Evolutionary conservation across 2,888 invertebrate species (phyloP).

Genomic region (Gymnocheta viridis): DNA sequence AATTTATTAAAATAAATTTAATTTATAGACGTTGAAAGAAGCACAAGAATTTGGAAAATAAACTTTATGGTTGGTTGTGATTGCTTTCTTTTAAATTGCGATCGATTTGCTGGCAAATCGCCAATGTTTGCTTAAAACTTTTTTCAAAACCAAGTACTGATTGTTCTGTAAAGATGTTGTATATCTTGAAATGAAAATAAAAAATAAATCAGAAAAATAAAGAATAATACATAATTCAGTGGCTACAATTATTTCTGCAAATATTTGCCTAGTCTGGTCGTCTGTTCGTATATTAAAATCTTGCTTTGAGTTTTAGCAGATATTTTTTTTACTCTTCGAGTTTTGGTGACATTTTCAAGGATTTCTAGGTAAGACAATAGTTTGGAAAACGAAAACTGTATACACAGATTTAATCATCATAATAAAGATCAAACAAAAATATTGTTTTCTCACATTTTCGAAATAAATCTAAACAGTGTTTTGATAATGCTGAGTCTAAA

Average conservation of each 20-base stretch:
- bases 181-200: background rate
- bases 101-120: slow-evolving; percentile 15
- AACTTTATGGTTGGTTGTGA: slow-evolving; percentile 32
- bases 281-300: background rate
- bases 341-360: background rate
- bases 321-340: background rate
- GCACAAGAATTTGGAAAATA: slow-evolving; percentile 5
- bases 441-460: background rate
- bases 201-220: background rate
- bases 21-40: slow-evolving; percentile 37
- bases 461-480: background rate
- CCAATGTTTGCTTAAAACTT: slow-evolving; percentile 13
- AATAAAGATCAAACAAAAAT: background rate
- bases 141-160: background rate
- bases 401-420: background rate
- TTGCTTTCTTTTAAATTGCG: background rate
- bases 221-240: too few species aligned
- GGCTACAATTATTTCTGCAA: background rate
- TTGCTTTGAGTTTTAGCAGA: too few species aligned
- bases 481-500: background rate
- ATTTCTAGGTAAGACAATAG: too few species aligned
- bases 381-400: background rate
- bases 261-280: background rate
- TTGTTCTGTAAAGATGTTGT: background rate
- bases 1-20: slow-evolving; percentile 42